Conservation (phyloP, 1,140 invertebrate species). For the Fragariocoptes setiger region DNA sequence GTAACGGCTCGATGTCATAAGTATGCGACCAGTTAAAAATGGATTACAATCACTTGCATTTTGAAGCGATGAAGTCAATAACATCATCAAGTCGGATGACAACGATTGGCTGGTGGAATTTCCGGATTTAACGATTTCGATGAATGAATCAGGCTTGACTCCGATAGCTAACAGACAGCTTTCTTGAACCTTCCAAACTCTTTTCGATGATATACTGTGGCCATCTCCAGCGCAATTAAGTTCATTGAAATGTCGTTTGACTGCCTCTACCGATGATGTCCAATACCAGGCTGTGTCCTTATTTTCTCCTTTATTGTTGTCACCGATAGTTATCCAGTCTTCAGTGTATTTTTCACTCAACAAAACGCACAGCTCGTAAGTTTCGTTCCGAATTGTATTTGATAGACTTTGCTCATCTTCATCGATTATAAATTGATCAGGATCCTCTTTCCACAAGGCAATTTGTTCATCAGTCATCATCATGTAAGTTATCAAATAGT, state of each 20-base stretch:
- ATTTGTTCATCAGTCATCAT: slow-evolving; percentile 43
- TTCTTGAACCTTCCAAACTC: slow-evolving; percentile 38
- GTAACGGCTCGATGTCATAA: slow-evolving; percentile 35
- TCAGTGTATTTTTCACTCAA: no score
- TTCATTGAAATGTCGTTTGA: slow-evolving; percentile 30
- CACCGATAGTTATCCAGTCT: no score
- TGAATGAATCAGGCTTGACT: slow-evolving; percentile 22
- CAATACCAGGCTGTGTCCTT: no score
- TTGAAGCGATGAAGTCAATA: slow-evolving; percentile 4
- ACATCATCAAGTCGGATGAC: slow-evolving; percentile 4
- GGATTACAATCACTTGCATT: slow-evolving; percentile 16
- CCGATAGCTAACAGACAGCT: slow-evolving; percentile 33
- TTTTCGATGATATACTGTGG: slow-evolving; percentile 11
- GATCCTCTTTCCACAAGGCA: slow-evolving; percentile 31
- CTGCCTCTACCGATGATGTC: slow-evolving; percentile 7
- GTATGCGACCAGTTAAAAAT: slow-evolving; percentile 34
- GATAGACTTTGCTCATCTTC: slow-evolving; percentile 42
- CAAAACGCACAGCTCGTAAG: no score
- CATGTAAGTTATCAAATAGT: slow-evolving; percentile 38
- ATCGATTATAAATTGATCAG: slow-evolving; percentile 40
- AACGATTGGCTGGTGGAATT: no score
- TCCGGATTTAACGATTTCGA: slow-evolving; percentile 16
- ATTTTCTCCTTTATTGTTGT: no score
- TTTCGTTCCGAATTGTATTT: no score
- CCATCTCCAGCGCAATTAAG: slow-evolving; percentile 24